Base-by-base conservation (phyloP, 2,888 invertebrate species). In the Oscheius myriophilus region DNA sequence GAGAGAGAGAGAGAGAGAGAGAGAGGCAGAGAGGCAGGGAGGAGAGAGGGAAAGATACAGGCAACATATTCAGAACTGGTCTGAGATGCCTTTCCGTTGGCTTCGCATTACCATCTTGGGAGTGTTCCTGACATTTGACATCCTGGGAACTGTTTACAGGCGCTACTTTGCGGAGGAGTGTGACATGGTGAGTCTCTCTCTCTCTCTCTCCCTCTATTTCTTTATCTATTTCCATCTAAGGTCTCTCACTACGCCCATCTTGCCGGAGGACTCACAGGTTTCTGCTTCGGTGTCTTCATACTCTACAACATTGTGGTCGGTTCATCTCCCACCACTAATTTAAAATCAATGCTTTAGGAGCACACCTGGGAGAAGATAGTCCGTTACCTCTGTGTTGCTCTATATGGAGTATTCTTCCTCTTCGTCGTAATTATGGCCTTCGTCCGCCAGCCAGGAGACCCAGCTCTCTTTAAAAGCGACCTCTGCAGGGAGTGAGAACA, bases 181-280 rank as follows among this genome's bases (percentile, higher is more conserved):
- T 96, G 97, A 88, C 89, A 94, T 63, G 93, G 76, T 73, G 26
- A 39, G 62, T 42, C 6, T 52, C 26, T n/a, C 52, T 53, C 25
- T 7, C 7, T 11, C 51, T 12, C 26, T n/a, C 12, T n/a, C 18
- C 4, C 16, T 23, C 2, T 57, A 4, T n/a, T 16, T 9, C 9
- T 21, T 55, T 33, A 14, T 63, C 54, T 18, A 6, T 33, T 26
- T 65, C 21, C 23, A 11, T 64, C 73, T 46, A 57, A 93, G 88
- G 92, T 96, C 61, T 95, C 96, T 14, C 96, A 97, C 86, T 92
- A 93, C 0, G 96, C 96, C 11, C 97, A 98, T 89, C 89, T 96
- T 53, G 94, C 92, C 0, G 96, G 97, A 1, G 94, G 94, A 45
- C 79, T 95, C 1, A 94, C 94, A 64, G 96, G 96, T 87, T 91